Evolutionary conservation across 2,113 vertebrate species (phyloP).

Genomic region (Bubalus kerabau): DNA sequence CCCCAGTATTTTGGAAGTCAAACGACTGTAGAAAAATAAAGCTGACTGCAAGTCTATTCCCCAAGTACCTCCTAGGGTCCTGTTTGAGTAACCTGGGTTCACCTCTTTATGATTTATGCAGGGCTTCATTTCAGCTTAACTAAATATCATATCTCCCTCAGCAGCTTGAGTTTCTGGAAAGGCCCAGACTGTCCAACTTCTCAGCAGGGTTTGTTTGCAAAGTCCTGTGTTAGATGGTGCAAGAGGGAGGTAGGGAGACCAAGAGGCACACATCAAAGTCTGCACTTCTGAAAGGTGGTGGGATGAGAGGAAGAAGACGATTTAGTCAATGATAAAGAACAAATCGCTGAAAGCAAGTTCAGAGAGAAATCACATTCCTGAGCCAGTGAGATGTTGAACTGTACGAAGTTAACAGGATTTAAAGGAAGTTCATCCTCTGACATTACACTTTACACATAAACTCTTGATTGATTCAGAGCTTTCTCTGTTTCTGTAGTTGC

Average conservation of each 20-base stretch:
- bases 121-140: conserved; percentile 55
- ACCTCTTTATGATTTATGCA: conserved; percentile 62
- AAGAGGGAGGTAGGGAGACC: neutral
- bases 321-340: conserved; percentile 18
- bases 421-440: conserved; percentile 47
- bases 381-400: conserved; percentile 17
- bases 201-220: conserved; percentile 46
- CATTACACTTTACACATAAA: conserved; percentile 63
- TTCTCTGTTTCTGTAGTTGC: conserved; percentile 47
- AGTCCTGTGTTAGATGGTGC: conserved; percentile 22
- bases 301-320: neutral
- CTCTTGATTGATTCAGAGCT: conserved; percentile 25
- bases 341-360: conserved; percentile 23
- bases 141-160: conserved; percentile 61
- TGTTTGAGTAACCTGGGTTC: conserved; percentile 64
- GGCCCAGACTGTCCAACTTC: conserved; percentile 13
- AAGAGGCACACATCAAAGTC: conserved; percentile 11
- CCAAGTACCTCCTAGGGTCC: conserved; percentile 39
- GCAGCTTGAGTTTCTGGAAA: conserved; percentile 59
- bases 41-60: conserved; percentile 57
- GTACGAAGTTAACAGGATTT: conserved; percentile 22
- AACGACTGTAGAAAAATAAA: conserved; percentile 60
- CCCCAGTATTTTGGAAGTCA: conserved; percentile 48
- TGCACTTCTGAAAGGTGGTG: neutral
- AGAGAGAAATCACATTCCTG: conserved; percentile 35